Evolutionary conservation across 2,888 invertebrate species (phyloP), one percentile per base, ranked within the genome.

Genomic region (Caprella mutica): DNA sequence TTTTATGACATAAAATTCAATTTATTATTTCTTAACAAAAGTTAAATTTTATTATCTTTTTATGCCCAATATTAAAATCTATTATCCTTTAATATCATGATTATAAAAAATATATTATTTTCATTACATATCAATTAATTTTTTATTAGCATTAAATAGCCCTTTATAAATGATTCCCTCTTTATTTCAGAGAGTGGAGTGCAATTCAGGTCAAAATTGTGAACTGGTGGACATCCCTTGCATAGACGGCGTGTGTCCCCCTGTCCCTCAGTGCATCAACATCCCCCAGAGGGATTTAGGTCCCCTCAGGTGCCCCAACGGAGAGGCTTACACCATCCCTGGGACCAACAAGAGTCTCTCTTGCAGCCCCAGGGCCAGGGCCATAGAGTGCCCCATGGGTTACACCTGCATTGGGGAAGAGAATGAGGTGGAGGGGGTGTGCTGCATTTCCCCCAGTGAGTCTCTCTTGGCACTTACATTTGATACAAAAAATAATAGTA

Each of bases 201-300:
- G 76, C 9, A 77, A 78, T 0, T 76, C 78, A 0, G 82, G 81
- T 50, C 80, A 85, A 64, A 80, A 84, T 52, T 87, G 88, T 66
- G 82, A 85, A 44, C 80, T 87, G 68, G 86, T 88, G 0, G 87
- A 88, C 67, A 87, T 88, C 0, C 86, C 86, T 19, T 88, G 88
- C 67, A 85, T 85, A 67, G 83, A 84, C 26, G 85, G 86, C 55
- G 86, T 86, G 67, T 89, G 89, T 69, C 86, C 88, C 0, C 85
- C 88, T 1, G 85, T 89, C 2, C 88, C 89, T 12, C 84, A 84
- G 14, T 86, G 86, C 80, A 67, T 77, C 78, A 75, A 39, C 8
- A 54, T 33, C 21, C n/a, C 59, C 19, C 59, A 61, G 59, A 65
- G 9, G 52, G 58, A 61, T 30, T 60, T 52, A 53, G 30, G 52